These are phyloP conservation scores for Empidonax alnorum DNA, from an alignment of 2,113 vertebrate species.

Conservation along the genomic window DNA sequence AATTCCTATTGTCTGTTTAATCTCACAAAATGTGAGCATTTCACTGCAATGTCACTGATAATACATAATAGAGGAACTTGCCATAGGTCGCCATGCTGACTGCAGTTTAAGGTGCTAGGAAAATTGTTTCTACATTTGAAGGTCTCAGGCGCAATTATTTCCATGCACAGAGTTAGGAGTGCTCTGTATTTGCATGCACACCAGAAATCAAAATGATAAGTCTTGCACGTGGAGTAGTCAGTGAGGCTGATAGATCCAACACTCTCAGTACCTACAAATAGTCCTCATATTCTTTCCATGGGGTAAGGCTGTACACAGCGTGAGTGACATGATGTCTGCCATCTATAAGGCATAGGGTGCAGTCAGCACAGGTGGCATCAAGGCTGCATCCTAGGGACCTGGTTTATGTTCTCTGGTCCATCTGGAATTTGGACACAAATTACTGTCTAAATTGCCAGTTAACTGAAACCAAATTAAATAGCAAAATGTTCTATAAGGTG, in stretches of 20 bases:
- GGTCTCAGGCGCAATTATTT: background rate
- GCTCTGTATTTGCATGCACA: background rate
- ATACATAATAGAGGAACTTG: background rate
- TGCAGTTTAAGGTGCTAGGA: background rate
- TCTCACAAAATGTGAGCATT: slow-evolving; percentile 42
- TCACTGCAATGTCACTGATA: slow-evolving; percentile 19
- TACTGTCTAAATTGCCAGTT: background rate
- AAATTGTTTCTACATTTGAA: background rate
- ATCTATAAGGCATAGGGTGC: background rate
- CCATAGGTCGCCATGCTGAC: background rate
- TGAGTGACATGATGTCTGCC: background rate
- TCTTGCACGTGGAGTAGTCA: background rate
- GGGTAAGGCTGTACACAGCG: rapidly evolving
- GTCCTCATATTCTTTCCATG: background rate
- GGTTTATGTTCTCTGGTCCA: background rate
- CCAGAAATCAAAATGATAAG: background rate
- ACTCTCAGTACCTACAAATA: background rate
- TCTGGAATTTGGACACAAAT: background rate
- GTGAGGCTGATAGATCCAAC: background rate
- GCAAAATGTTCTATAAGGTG: background rate
- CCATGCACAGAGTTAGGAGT: background rate
- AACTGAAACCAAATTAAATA: background rate
- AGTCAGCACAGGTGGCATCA: rapidly evolving
- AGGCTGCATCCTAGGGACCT: background rate
- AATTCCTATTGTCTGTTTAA: slow-evolving; percentile 41